Conservation (phyloP, 1,140 invertebrate species). For the Hycleus phaleratus region DNA sequence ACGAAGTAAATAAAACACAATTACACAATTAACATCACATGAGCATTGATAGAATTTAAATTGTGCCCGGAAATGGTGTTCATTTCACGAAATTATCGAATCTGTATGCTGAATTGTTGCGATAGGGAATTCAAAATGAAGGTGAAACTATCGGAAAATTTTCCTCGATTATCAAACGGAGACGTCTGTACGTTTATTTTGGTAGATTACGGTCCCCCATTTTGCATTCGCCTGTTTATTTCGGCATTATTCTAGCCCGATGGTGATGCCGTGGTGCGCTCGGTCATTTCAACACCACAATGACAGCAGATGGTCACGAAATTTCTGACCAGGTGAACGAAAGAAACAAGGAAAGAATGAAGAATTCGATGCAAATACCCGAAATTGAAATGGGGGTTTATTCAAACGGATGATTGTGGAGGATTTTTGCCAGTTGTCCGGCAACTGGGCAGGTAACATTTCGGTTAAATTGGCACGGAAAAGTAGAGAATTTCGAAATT, state of each 20-base stretch:
- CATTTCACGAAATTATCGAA: conserved; percentile 1
- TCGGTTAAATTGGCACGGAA: no score
- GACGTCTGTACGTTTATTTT: not conserved
- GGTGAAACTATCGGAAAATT: not conserved
- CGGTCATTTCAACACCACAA: conserved; percentile 36
- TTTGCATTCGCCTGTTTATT: conserved; percentile 8
- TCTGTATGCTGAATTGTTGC: conserved; percentile 1
- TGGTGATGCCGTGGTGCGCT: conserved; percentile 12
- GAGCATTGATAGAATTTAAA: not conserved
- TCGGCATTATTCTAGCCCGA: not conserved
- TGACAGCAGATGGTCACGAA: conserved; percentile 32
- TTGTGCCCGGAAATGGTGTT: conserved; percentile 5
- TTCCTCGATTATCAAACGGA: no score
- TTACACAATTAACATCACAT: no score
- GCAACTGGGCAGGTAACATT: no score
- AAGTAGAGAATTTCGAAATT: no score
- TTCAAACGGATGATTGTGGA: not conserved
- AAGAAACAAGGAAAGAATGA: not conserved
- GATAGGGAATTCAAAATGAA: not conserved
- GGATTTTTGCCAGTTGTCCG: no score
- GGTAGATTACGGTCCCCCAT: conserved; percentile 16
- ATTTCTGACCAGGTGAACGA: conserved; percentile 29
- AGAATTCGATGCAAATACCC: conserved; percentile 19
- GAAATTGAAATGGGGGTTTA: conserved; percentile 7
- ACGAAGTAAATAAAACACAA: no score